Evolutionary conservation across 37 sponge, comb jelly and placozoan genomes (phyloP).

Genomic region (Haliclona indistincta): DNA sequence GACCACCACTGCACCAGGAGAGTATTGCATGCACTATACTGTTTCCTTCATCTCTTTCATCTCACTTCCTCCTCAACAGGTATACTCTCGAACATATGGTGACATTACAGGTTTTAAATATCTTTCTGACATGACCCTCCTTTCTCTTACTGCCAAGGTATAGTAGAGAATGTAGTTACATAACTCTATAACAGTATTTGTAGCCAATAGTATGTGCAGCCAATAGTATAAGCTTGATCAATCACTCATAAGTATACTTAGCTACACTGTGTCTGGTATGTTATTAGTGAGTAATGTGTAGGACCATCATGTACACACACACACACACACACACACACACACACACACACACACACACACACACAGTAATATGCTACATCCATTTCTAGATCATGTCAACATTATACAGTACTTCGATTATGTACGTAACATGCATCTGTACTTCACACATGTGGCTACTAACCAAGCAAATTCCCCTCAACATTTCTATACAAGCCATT

Average conservation of each 20-base stretch:
- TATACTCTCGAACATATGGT: slow-evolving; percentile 80
- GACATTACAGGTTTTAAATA: slow-evolving; percentile 74
- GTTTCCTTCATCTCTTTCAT: background rate
- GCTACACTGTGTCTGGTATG: too few species aligned
- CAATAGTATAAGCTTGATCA: too few species aligned
- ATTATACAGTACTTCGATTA: background rate
- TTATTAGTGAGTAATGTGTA: background rate
- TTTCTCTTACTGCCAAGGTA: slow-evolving; percentile 83
- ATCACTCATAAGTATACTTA: too few species aligned
- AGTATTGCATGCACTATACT: background rate
- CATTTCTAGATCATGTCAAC: background rate
- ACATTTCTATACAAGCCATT: too few species aligned
- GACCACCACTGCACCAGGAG: background rate
- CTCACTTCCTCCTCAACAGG: background rate
- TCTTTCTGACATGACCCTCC: slow-evolving; percentile 82
- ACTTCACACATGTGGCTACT: too few species aligned
- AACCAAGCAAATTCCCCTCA: too few species aligned
- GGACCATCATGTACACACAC: background rate
- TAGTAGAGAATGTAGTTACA: too few species aligned
- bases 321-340: slow-evolving; percentile 18
- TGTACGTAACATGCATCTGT: too few species aligned
- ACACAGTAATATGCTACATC: background rate
- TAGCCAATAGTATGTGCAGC: too few species aligned
- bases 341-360: slow-evolving; percentile 15
- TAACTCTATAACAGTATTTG: too few species aligned